Base-by-base conservation (phyloP, 2,888 invertebrate genomes). In the Lumbricus terrestris region DNA sequence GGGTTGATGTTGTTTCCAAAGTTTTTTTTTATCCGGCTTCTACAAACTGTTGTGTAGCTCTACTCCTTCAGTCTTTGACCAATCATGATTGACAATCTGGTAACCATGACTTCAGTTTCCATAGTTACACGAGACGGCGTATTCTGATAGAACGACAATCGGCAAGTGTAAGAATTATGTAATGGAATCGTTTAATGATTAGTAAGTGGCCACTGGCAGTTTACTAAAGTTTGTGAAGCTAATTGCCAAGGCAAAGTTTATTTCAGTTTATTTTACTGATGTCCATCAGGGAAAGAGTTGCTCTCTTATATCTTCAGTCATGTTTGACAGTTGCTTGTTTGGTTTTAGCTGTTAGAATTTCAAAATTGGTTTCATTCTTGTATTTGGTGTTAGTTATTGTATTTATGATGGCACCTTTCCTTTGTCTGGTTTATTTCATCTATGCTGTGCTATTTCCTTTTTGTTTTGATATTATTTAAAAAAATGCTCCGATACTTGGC, bases 1-100 rank as follows among this genome's bases (percentile, higher is more conserved):
- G 35, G 34, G 35, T 83, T 83, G n/a, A 83, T 34, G 33, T 85
- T 23, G 85, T 85, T 34, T 35, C 29, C 6, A 5, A 85, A 8
- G 85, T 33, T 34, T 83, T 35, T 34, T 85, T n/a, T n/a, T 85
- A 85, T 85, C 37, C 20, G 5, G 85, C 85, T 37, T 85, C 6
- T 8, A 85, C 23, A 20, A 85, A 2, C 85, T 35, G 34, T 35
- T 85, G 35, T 34, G 34, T 83, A 34, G 34, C 83, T 85, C 6
- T 35, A 16, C n/a, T n/a, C n/a, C 69, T n/a, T n/a, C 69, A 69
- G 54, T 54, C 69, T 69, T n/a, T n/a, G n/a, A 69, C 69, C 69
- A 69, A 69, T 69, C 69, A 69, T 69, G 69, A 69, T 69, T 69
- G 69, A 69, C 69, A 69, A 69, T 69, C 69, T 69, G 69, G 69